Evolutionary conservation across 2,888 invertebrate genomes (phyloP).

Genomic region (Pachymerium ferrugineum): DNA sequence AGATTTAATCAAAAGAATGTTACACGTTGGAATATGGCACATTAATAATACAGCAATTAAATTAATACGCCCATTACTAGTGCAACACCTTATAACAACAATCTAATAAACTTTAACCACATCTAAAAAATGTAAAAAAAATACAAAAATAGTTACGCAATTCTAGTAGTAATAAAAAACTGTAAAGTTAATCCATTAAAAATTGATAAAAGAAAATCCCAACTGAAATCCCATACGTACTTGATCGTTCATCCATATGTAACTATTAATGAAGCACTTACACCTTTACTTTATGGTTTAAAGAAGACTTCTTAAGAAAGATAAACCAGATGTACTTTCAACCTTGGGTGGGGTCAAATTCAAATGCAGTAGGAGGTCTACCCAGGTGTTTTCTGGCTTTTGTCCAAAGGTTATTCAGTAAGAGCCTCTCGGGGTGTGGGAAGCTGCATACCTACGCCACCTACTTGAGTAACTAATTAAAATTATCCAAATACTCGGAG

Average conservation of each 20-base stretch:
- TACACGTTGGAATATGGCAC: too few species aligned
- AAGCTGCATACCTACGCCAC: conserved; percentile 19
- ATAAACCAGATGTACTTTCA: conserved; percentile 27
- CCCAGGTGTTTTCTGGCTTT: conserved; percentile 27
- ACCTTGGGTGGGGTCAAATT: conserved; percentile 27
- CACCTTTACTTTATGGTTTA: background rate
- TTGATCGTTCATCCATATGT: background rate
- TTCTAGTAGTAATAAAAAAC: too few species aligned
- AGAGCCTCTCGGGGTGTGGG: conserved; percentile 9
- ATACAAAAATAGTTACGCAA: too few species aligned
- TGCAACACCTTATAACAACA: too few species aligned
- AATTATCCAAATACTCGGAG: background rate
- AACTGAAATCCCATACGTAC: too few species aligned
- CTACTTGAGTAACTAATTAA: conserved; percentile 24
- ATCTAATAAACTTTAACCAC: too few species aligned
- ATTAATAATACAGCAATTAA: too few species aligned
- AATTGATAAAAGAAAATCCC: too few species aligned
- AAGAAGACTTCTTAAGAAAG: background rate
- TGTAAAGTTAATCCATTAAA: too few species aligned
- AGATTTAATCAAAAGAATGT: too few species aligned
- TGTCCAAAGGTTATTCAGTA: conserved; percentile 22
- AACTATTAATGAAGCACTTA: background rate
- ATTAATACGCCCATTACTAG: too few species aligned
- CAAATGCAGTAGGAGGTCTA: conserved; percentile 24
- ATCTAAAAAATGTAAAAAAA: too few species aligned